Evolutionary conservation across 2,113 vertebrate genomes (phyloP).

Genomic region (human (Homo sapiens)): GRCh38 chr12:83889501-83890000

Average conservation of each 20-base stretch:
- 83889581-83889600: not conserved
- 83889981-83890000: not conserved
- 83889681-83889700: no score
- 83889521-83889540: not conserved
- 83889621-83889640: no score
- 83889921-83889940: not conserved
- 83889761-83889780: not conserved
- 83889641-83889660: no score
- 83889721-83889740: not conserved
- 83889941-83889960: not conserved
- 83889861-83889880: not conserved
- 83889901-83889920: not conserved
- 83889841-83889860: not conserved
- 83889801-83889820: not conserved
- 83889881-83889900: not conserved
- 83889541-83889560: no score
- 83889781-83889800: not conserved
- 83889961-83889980: not conserved
- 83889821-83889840: not conserved
- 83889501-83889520: not conserved
- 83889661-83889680: no score
- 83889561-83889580: not conserved
- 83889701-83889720: no score
- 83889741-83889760: rapidly evolving
- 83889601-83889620: not conserved